These are phyloP conservation scores for Eulemur macaco DNA, from an alignment of 2,113 vertebrate genomes.

Conservation along the genomic window DNA sequence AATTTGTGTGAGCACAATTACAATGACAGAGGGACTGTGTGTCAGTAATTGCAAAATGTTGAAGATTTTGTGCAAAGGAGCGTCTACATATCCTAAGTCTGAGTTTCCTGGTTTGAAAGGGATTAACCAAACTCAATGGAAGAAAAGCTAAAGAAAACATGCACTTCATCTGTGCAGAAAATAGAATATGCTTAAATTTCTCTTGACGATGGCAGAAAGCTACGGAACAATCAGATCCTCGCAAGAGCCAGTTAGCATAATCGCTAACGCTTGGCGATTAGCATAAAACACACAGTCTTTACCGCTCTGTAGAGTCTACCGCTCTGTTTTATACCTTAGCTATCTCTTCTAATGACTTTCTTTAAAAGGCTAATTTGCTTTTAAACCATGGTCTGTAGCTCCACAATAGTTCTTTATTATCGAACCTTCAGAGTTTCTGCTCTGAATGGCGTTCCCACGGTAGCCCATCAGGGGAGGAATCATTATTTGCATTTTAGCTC, in stretches of 20 bases:
- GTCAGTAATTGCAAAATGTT: not conserved
- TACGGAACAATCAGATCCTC: not conserved
- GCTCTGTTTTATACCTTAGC: not conserved
- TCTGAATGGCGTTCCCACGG: not conserved
- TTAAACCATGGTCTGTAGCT: not conserved
- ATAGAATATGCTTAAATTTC: constrained; percentile 54
- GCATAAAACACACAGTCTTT: constrained; percentile 37
- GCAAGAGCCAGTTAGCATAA: not conserved
- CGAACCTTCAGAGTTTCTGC: not conserved
- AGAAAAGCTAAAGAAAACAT: constrained; percentile 60
- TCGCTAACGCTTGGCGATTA: constrained; percentile 33
- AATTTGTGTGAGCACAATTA: not conserved
- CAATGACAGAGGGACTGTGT: not conserved
- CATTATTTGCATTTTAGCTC: not conserved
- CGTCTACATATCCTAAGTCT: not conserved
- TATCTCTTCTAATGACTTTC: not conserved
- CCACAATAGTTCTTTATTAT: not conserved
- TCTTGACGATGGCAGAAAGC: constrained; percentile 15
- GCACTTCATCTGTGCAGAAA: constrained; percentile 46
- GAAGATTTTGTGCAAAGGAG: constrained; percentile 28
- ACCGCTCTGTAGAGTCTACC: not conserved
- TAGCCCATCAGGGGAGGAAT: not conserved
- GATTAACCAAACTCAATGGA: constrained; percentile 44
- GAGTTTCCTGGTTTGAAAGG: constrained; percentile 38
- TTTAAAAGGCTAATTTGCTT: constrained; percentile 11